Base-by-base conservation (phyloP, 1,140 invertebrate species). In the Bombus balteatus region DNA sequence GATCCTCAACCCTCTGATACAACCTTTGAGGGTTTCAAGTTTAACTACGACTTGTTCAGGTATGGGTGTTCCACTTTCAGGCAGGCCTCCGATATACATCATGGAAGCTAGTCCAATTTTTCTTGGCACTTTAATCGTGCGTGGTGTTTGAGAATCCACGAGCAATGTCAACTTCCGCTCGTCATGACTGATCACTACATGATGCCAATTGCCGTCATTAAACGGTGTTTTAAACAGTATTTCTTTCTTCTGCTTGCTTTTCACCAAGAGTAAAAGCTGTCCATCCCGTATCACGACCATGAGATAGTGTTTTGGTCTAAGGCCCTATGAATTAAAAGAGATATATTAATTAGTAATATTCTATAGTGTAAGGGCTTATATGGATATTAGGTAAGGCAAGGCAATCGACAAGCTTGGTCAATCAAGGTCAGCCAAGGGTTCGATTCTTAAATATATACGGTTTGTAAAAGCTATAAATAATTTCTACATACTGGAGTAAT, bases 121-220 rank as follows among this genome's bases (percentile, higher is more conserved):
- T 86, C 96, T 97, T 43, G 97, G 96, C 83, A 97, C 95, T 95
- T 97, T 97, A n/a, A 96, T 96, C 34, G 94, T 95, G 62, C 95
- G 96, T 66, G 96, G 95, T 91, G 97, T 95, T 81, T 96, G 96
- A 15, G 96, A 95, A 90, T 98, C 97, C 43, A 98, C 96, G 13
- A 96, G 95, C 66, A 98, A 94, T 5, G 95, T 96, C 37, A 98
- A 94, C 86, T 96, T 97, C 75, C 96, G 96, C 13, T 96, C 96
- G 4, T 95, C 95, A 82, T 97, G 97, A 41, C 95, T 95, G 2
- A 98, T 94, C 0, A 95, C 94, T 8, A 98, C 97, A 71, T 96
- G 96, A 94, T 98, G 98, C 98, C 98, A 99, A 43, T 96, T 95
- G 22, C 98, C 98, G 94, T 98, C 98, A 83, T 98, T 97, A 1